Evolutionary conservation across 2,797 vertebrate genomes (phyloP), one percentile per base, ranked within the genome.

Genomic region (Mormyrus proboscirostris): DNA sequence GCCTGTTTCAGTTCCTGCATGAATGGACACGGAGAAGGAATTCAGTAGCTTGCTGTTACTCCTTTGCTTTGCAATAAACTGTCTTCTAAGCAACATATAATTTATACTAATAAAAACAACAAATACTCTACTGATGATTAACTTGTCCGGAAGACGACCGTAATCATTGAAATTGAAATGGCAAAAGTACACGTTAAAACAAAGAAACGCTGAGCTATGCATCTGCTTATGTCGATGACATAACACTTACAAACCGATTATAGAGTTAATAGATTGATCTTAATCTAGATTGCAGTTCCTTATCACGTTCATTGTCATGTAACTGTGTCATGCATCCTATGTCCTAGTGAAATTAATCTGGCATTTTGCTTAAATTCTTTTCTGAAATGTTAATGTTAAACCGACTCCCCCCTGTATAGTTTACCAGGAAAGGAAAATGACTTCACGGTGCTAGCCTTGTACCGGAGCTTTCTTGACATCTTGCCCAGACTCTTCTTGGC

Each of bases 401-500:
- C 33, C 16, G n/a, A 88, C n/a, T 29, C 49, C 85, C 69, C 22
- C 59, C 8, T 19, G 47, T 33, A 38, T 38, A 73, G 62, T 55
- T 86, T 86, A 86, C 69, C 85, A 86, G 69, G 76, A 88, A 88
- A 5, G 8, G 47, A 49, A 57, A 88, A 65, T 69, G 87, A 91
- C 88, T 93, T 51, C 88, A 86, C 25, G 85, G 90, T 88, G 90
- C 4, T 76, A 49, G 83, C 89, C 62, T 89, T 62, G 89, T 89
- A 51, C 38, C 90, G 90, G 84, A 90, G 92, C 91, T 93, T 94
- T 93, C 94, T 90, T 89, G 88, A 92, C 92, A 92, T 91, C 92
- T 94, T 91, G 94, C 94, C 94, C 94, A 92, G 93, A 94, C 90
- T 91, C 92, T 89, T 89, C 92, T 38, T 73, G 65, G 29, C 25